These are phyloP conservation scores for Acronicta leporina DNA, from an alignment of 2,888 invertebrate genomes.

Conservation along the genomic window DNA sequence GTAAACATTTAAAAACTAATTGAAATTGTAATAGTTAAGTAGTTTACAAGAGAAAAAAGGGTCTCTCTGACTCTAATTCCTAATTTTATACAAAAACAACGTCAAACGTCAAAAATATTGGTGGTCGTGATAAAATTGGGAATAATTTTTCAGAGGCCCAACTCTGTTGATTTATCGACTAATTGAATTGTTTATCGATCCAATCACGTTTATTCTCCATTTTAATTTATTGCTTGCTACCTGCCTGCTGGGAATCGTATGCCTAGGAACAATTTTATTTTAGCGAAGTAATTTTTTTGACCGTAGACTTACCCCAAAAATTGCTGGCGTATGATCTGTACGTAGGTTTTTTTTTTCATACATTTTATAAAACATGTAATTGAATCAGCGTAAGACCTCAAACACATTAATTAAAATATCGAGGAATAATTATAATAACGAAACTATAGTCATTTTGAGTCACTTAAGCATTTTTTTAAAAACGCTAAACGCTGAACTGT, in stretches of 20 bases:
- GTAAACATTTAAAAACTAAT: slow-evolving; percentile 6
- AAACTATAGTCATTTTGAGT: no score
- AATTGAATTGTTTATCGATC: slow-evolving; percentile 59
- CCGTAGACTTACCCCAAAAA: no score
- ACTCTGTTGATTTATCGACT: slow-evolving; percentile 58
- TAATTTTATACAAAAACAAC: slow-evolving; percentile 13
- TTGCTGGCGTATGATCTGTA: no score
- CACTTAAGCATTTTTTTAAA: no score
- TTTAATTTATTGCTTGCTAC: slow-evolving; percentile 55
- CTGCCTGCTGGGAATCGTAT: slow-evolving; percentile 32
- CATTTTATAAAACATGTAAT: no score
- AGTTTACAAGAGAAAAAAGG: slow-evolving; percentile 9
- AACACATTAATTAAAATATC: no score
- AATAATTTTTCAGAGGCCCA: slow-evolving; percentile 31
- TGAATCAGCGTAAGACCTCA: no score
- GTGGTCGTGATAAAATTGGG: slow-evolving; percentile 36
- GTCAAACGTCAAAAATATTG: slow-evolving; percentile 22
- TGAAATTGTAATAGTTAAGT: slow-evolving; percentile 2
- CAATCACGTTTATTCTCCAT: slow-evolving; percentile 57
- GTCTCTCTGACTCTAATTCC: slow-evolving; percentile 5
- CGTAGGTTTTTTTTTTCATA: no score
- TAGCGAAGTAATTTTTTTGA: not conserved
- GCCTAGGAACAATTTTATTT: slow-evolving; percentile 33
- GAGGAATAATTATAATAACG: no score
- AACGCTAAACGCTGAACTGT: no score